phyloP scores from a whole-genome alignment of 2,113 vertebrate genomes.

The Cryptotis parvus region DNA sequence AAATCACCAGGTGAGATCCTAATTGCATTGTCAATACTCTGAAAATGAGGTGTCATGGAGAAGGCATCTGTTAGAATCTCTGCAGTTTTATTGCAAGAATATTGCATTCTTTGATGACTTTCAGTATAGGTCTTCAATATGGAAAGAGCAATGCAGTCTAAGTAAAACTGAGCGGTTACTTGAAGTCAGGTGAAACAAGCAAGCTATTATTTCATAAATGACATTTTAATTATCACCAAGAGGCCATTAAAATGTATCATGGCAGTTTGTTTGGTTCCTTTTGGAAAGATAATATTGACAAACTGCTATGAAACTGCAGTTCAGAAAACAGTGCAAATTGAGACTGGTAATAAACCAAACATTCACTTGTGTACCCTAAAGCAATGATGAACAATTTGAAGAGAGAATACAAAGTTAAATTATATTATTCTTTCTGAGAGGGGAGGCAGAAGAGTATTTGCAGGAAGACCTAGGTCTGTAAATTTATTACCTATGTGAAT shows the following conservation, averaged over 20 bases:
- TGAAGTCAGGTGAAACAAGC: conserved; percentile 74
- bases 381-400: conserved; percentile 71
- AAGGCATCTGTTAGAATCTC: neutral
- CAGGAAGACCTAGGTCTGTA: conserved; percentile 35
- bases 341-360: conserved; percentile 70
- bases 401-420: conserved; percentile 70
- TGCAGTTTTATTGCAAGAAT: conserved; percentile 18
- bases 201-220: conserved; percentile 80
- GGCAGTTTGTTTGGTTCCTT: conserved; percentile 65
- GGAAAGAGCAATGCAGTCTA: conserved; percentile 66
- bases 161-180: conserved; percentile 56
- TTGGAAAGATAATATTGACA: conserved; percentile 77
- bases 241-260: conserved; percentile 72
- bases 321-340: conserved; percentile 71
- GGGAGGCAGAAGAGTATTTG: conserved; percentile 34
- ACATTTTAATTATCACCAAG: conserved; percentile 78
- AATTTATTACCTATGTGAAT: conserved; percentile 65
- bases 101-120: neutral
- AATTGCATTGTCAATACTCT: neutral
- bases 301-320: conserved; percentile 69
- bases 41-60: neutral
- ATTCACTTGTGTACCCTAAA: conserved; percentile 67
- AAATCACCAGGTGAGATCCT: neutral
- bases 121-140: conserved; percentile 67
- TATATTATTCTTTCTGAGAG: conserved; percentile 62